These are phyloP conservation scores for Poecilus cupreus DNA, from an alignment of 2,888 invertebrate genomes.

Conservation along the genomic window DNA sequence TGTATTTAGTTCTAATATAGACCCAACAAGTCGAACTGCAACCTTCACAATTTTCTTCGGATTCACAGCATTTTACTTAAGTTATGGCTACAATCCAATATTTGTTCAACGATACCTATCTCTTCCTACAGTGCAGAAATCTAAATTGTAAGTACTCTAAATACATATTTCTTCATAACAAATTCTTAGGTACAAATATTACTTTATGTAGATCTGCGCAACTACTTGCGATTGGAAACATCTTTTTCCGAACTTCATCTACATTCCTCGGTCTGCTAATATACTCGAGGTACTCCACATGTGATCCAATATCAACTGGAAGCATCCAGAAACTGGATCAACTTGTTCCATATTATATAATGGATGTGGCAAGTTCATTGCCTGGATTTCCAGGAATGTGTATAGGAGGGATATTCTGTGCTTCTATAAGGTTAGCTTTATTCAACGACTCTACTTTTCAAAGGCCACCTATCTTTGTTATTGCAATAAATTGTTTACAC, in stretches of 20 bases:
- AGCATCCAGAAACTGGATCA: constrained; percentile 51
- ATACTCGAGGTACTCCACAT: constrained; percentile 66
- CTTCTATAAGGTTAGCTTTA: constrained; percentile 36
- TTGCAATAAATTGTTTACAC: too few species aligned
- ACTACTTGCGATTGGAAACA: constrained; percentile 60
- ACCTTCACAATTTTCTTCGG: constrained; percentile 78
- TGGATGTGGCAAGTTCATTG: constrained; percentile 72
- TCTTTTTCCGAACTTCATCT: constrained; percentile 55
- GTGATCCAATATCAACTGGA: too few species aligned
- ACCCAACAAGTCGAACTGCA: constrained; percentile 75
- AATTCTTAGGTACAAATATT: neutral
- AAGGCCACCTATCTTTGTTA: too few species aligned
- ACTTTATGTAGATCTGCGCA: neutral
- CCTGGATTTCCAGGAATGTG: constrained; percentile 71
- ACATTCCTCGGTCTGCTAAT: constrained; percentile 64
- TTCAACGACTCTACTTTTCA: too few species aligned
- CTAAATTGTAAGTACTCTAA: constrained; percentile 71
- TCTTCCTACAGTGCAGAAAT: constrained; percentile 75
- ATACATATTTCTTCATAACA: too few species aligned
- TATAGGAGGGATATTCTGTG: constrained; percentile 57
- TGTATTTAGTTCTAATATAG: constrained; percentile 67
- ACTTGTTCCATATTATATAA: constrained; percentile 74
- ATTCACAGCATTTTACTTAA: constrained; percentile 73
- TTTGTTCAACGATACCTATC: constrained; percentile 78
- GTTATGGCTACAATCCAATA: constrained; percentile 73